Evolutionary conservation across 2,797 vertebrate species (phyloP).

Genomic region (Protosalanx chinensis): DNA sequence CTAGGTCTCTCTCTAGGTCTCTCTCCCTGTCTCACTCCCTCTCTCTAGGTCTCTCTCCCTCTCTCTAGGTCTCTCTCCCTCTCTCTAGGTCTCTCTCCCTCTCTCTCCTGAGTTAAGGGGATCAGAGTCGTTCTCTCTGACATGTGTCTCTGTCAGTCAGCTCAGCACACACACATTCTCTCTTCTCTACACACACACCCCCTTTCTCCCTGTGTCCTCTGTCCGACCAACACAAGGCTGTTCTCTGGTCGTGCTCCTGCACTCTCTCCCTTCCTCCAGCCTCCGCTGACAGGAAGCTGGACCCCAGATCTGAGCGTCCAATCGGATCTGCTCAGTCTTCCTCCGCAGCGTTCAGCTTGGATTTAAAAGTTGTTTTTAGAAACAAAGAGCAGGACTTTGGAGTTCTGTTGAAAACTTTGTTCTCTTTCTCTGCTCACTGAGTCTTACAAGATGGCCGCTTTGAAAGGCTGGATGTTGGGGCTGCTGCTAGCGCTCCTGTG

Average conservation of each 20-base stretch:
- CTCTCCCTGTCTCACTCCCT: background rate
- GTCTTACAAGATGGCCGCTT: constrained; percentile 60
- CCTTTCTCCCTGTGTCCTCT: constrained; percentile 58
- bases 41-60: background rate
- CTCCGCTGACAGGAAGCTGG: too few species aligned
- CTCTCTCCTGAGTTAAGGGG: constrained; percentile 53
- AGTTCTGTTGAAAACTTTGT: background rate
- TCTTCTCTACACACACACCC: background rate
- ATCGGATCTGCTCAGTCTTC: background rate
- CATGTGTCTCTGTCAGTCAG: constrained; percentile 77
- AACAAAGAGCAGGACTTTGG: background rate
- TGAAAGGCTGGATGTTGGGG: constrained; percentile 58
- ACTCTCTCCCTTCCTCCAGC: background rate
- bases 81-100: constrained; percentile 13
- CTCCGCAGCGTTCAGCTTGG: background rate
- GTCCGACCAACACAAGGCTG: constrained; percentile 37
- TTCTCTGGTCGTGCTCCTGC: constrained; percentile 28
- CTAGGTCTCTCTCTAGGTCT: constrained; percentile 7
- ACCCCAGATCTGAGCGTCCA: background rate
- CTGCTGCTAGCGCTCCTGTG: constrained; percentile 70
- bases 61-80: constrained; percentile 4
- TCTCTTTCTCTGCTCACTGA: background rate
- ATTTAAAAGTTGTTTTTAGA: background rate
- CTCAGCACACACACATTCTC: constrained; percentile 6
- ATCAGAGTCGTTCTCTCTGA: constrained; percentile 55